Evolutionary conservation across 2,797 vertebrate species (phyloP).

Genomic region (Decapterus maruadsi): DNA sequence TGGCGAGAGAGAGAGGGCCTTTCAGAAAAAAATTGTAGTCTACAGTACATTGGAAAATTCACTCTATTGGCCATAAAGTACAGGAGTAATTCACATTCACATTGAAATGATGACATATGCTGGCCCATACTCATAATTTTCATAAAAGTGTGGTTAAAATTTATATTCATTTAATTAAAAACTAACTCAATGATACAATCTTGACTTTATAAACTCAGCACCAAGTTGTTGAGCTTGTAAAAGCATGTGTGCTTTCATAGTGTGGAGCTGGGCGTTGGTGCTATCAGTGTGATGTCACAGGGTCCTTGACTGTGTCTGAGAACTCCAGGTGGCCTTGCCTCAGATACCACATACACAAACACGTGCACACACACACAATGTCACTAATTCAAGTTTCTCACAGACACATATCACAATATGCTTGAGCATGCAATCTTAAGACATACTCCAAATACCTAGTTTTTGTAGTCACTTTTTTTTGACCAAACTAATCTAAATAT

Average conservation of each 20-base stretch:
- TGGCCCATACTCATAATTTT: too few species aligned
- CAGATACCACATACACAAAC: constrained; percentile 3
- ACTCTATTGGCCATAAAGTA: too few species aligned
- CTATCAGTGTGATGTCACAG: constrained; percentile 51
- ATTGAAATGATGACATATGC: too few species aligned
- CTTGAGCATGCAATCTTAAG: neutral
- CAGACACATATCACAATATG: neutral
- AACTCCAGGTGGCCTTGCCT: constrained; percentile 27
- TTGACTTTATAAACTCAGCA: neutral
- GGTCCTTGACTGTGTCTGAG: constrained; percentile 27
- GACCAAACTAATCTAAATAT: constrained; percentile 1
- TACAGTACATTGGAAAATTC: too few species aligned
- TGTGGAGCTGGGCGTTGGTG: constrained; percentile 4
- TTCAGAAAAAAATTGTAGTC: too few species aligned
- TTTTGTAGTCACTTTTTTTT: neutral
- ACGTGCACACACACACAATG: constrained; percentile 3
- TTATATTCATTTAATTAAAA: neutral
- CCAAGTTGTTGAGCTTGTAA: neutral
- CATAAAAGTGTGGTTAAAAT: too few species aligned
- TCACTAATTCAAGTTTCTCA: neutral
- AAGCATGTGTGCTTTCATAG: constrained; percentile 5
- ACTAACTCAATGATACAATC: neutral
- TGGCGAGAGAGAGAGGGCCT: too few species aligned
- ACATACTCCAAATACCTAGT: neutral
- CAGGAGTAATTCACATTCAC: too few species aligned